Percentiles rank a stretch among this genome's conserved stretches.
phyloP scores from a whole-genome alignment of 2,797 vertebrate species.

The Falco berigora region DNA sequence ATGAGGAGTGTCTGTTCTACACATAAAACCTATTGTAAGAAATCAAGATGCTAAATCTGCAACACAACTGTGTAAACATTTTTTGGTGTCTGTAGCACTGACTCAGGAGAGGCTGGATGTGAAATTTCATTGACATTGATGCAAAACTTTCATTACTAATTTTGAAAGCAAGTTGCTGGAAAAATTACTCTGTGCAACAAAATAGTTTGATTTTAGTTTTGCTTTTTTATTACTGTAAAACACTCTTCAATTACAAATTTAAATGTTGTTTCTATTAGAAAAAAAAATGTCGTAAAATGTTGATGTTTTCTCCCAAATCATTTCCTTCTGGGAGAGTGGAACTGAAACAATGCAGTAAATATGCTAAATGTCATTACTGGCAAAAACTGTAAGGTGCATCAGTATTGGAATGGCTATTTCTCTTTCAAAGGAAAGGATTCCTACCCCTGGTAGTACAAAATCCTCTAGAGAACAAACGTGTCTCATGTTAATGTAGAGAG shows the following conservation, averaged over 20 bases:
- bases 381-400: not conserved
- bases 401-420: not conserved
- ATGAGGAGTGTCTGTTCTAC: not conserved
- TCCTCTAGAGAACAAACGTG: not conserved
- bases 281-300: not conserved
- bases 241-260: not conserved
- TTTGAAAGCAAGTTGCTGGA: not conserved
- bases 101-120: not conserved
- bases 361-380: not conserved
- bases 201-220: not conserved
- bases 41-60: not conserved
- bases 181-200: not conserved
- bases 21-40: not conserved
- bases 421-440: not conserved
- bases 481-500: not conserved
- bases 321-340: not conserved
- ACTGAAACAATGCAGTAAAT: not conserved
- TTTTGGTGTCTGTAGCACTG: not conserved
- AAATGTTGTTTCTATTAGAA: not conserved
- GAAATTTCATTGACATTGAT: not conserved
- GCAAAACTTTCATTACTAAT: not conserved
- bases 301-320: not conserved
- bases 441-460: not conserved
- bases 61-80: not conserved
- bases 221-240: not conserved